Evolutionary conservation across 2,113 vertebrate species (phyloP).

Genomic region (Syrrhaptes paradoxus): DNA sequence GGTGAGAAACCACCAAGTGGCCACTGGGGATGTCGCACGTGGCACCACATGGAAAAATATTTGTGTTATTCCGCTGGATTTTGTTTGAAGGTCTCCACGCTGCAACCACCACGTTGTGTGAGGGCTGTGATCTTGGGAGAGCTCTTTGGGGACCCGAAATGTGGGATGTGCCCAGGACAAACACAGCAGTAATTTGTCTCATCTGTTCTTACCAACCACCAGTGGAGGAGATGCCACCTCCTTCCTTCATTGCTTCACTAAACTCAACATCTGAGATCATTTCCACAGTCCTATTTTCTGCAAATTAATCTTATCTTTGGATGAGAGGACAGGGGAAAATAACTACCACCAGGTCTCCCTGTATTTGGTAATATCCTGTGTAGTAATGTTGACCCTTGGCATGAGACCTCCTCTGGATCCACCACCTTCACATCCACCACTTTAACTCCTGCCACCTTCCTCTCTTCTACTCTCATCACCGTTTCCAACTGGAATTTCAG

Average conservation of each 20-base stretch:
- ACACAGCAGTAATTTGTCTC: not conserved
- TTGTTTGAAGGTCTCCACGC: not conserved
- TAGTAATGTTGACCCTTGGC: not conserved
- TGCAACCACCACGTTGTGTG: not conserved
- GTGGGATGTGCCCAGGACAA: not conserved
- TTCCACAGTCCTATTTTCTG: not conserved
- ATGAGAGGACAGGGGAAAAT: not conserved
- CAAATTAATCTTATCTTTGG: not conserved
- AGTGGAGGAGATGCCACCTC: not conserved
- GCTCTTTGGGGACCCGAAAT: not conserved
- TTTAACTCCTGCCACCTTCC: not conserved
- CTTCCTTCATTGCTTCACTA: not conserved
- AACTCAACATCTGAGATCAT: not conserved
- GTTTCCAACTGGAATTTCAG: not conserved
- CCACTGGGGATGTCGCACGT: accelerated
- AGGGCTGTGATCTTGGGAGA: not conserved
- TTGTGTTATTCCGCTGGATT: not conserved
- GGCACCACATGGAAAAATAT: not conserved
- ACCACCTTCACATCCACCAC: not conserved
- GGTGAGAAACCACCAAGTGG: not conserved
- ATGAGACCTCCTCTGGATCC: not conserved
- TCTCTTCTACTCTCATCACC: not conserved
- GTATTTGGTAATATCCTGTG: not conserved
- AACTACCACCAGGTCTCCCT: not conserved
- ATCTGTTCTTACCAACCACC: not conserved